Evolutionary conservation across 2,113 vertebrate species (phyloP).

Genomic region (Tinamus guttatus): DNA sequence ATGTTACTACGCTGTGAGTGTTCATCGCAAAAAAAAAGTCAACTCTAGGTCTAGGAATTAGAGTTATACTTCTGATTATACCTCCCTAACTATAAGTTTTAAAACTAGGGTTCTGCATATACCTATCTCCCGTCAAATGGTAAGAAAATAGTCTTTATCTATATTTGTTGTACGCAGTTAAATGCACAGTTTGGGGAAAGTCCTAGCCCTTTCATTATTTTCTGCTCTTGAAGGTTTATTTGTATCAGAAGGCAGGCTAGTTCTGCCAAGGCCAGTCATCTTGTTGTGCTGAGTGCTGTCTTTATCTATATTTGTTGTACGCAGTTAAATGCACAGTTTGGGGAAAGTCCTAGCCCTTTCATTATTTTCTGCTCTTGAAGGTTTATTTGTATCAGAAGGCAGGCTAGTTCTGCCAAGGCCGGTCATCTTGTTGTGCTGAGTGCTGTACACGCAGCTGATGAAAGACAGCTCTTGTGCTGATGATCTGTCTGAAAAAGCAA

Average conservation of each 20-base stretch:
- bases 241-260: background rate
- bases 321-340: background rate
- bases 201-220: background rate
- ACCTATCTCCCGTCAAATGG: background rate
- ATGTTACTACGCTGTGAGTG: background rate
- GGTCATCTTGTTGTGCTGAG: background rate
- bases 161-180: background rate
- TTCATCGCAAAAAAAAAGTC: background rate
- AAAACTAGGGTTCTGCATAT: background rate
- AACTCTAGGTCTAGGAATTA: background rate
- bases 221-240: background rate
- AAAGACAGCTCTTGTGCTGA: background rate
- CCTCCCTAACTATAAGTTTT: background rate
- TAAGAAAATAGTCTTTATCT: background rate
- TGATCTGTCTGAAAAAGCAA: background rate
- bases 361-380: background rate
- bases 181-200: background rate
- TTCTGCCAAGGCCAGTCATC: background rate
- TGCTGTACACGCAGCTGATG: background rate
- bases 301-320: background rate
- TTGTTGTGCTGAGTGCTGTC: background rate
- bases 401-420: background rate
- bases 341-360: background rate
- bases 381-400: background rate
- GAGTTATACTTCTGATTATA: background rate